Base-by-base conservation (phyloP, 2,888 invertebrate genomes). In the Drosophila recens region DNA sequence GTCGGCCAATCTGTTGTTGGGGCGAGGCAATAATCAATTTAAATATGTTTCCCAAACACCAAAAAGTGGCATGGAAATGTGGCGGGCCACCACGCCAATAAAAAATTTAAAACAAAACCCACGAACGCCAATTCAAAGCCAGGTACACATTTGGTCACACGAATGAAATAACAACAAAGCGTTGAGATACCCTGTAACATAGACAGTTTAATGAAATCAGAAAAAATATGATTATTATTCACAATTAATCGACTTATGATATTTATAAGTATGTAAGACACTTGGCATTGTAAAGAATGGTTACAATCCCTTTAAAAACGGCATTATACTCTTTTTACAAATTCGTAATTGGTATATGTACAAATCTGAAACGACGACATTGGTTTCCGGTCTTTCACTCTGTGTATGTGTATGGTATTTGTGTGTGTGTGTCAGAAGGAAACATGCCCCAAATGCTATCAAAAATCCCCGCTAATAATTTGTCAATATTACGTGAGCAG, bases 401-500 rank as follows among this genome's bases (percentile, higher is more conserved):
- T 33, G 13, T 13, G 40, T 54, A n/a, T 52, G 48, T 23, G 20
- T 33, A 27, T 27, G 23, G 23, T 23, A 5, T 54, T 34, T n/a
- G n/a, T 72, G 9, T 54, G 36, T 64, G 34, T 52, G 40, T 30
- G 33, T 43, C 36, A 36, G 40, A 17, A 38, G 52, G 54, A 30
- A 59, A 43, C 59, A 54, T 65, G 72, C 23, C 61, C 71, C 66
- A 67, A 72, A 70, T 74, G 75, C 82, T 79, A 85, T 87, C 87
- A 84, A 77, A 89, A 91, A 90, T 86, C 84, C 81, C 77, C 83
- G 82, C 85, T 85, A 91, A 90, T 91, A 90, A 91, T 91, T 91
- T 91, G 91, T 91, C 91, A 91, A 91, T 90, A 91, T 84, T 85
- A 91, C 91, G 91, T 91, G 90, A 91, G 84, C 82, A 81, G 91